Percentiles rank a stretch among this genome's conserved stretches.
phyloP scores from a whole-genome alignment of 2,888 invertebrate species.

The Marronus borbonicus region DNA sequence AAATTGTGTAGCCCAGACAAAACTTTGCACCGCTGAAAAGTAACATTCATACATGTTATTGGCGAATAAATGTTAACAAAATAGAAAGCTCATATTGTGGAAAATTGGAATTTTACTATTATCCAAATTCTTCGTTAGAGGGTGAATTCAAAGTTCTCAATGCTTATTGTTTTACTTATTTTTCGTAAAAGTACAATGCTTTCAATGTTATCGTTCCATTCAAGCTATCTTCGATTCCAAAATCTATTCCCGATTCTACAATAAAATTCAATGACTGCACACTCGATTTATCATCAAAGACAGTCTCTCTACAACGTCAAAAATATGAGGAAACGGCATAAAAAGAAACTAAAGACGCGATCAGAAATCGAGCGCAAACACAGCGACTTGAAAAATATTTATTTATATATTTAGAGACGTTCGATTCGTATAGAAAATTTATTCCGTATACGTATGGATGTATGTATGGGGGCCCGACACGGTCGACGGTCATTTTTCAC shows the following conservation, averaged over 20 bases:
- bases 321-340: not conserved
- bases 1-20: too few relatives aligned
- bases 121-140: too few relatives aligned
- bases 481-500: conserved; percentile 64
- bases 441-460: conserved; percentile 8
- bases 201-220: too few relatives aligned
- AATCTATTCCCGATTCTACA: not conserved
- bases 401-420: conserved; percentile 61
- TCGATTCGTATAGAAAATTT: conserved; percentile 29
- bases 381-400: conserved; percentile 62
- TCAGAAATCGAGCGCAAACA: conserved; percentile 54
- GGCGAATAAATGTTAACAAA: too few relatives aligned
- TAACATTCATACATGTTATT: too few relatives aligned
- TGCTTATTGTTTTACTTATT: too few relatives aligned
- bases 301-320: conserved; percentile 25
- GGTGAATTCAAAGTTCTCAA: too few relatives aligned
- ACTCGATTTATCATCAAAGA: conserved; percentile 53
- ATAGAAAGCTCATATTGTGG: too few relatives aligned
- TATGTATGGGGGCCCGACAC: conserved; percentile 54
- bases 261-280: conserved; percentile 31
- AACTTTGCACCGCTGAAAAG: too few relatives aligned
- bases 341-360: conserved; percentile 51
- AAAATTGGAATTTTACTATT: too few relatives aligned
- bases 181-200: too few relatives aligned
- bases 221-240: too few relatives aligned